Conservation (phyloP, 2,888 invertebrate species). For the Limenitis camilla region DNA sequence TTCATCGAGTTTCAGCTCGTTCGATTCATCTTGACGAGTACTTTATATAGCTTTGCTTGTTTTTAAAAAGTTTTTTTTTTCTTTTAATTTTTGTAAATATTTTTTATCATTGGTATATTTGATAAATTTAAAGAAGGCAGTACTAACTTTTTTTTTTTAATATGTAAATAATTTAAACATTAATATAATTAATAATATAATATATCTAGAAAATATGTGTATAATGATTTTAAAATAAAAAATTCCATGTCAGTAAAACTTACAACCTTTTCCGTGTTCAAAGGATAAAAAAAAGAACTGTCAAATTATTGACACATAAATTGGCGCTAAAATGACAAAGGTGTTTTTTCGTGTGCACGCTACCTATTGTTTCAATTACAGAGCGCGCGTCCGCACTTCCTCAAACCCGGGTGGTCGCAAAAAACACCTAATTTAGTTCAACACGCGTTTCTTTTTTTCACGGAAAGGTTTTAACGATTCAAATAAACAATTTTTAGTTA, state of each 20-base stretch:
- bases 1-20: too few relatives aligned
- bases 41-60: too few relatives aligned
- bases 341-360: conserved; percentile 37
- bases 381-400: conserved; percentile 43
- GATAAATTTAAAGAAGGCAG: too few relatives aligned
- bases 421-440: conserved; percentile 29
- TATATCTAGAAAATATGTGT: too few relatives aligned
- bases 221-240: too few relatives aligned
- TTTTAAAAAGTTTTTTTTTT: too few relatives aligned
- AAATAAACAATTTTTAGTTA: not conserved
- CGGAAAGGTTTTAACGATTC: not conserved
- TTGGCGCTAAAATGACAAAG: conserved; percentile 36
- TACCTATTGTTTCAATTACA: conserved; percentile 57
- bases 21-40: too few relatives aligned
- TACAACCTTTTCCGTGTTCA: conserved; percentile 13
- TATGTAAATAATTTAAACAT: too few relatives aligned
- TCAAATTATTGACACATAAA: conserved; percentile 38
- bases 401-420: conserved; percentile 54
- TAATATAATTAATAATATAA: too few relatives aligned
- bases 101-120: too few relatives aligned
- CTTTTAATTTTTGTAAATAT: too few relatives aligned
- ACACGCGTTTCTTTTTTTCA: conserved; percentile 11
- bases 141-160: too few relatives aligned
- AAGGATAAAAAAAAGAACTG: conserved; percentile 24
- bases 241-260: not conserved